Base-by-base conservation (phyloP, 2,888 invertebrate species). In the Polydrusus cervinus region DNA sequence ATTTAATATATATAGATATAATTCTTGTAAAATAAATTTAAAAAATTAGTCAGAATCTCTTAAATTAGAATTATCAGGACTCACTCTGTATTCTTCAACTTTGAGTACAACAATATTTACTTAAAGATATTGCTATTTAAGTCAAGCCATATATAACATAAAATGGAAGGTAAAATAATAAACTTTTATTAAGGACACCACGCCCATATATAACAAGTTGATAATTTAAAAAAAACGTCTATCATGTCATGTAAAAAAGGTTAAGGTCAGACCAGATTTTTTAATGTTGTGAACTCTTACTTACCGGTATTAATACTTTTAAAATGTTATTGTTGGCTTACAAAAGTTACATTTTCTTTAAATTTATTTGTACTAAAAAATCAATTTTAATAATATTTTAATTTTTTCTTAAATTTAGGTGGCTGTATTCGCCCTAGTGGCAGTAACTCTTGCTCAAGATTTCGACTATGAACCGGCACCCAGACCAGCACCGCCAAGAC, bases 361-460 rank as follows among this genome's bases (percentile, higher is more conserved):
- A 34, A 34, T 34, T 3, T 7, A 6, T 8, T 34, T 34, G 34
- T 34, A 34, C 10, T 34, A 34, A 34, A 34, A 7, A n/a, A n/a
- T n/a, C n/a, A 25, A 25, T 3, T 25, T 25, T 25, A 16, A 16
- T 6, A 47, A 6, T 47, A 2, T 43, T 13, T 2, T 40, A 40
- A 47, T 7, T 68, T 1, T 47, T 45, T 60, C 6, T 62, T 45
- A 65, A 16, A 16, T 80, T 16, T 14, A 87, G 87, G 82, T 86
- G 81, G 84, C 85, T 82, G 83, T 87, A 79, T 77, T 84, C 68
- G 80, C 81, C 67, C 69, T 83, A 53, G 82, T 84, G 88, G 82
- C 85, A 88, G 84, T 89, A 85, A 83, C 88, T 85, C 85, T 88
- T 87, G 87, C 86, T 85, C 85, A 90, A 89, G 89, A 89, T 73